Conservation (phyloP, 2,113 vertebrate species). For the Ptychochromis oligacanthus region DNA sequence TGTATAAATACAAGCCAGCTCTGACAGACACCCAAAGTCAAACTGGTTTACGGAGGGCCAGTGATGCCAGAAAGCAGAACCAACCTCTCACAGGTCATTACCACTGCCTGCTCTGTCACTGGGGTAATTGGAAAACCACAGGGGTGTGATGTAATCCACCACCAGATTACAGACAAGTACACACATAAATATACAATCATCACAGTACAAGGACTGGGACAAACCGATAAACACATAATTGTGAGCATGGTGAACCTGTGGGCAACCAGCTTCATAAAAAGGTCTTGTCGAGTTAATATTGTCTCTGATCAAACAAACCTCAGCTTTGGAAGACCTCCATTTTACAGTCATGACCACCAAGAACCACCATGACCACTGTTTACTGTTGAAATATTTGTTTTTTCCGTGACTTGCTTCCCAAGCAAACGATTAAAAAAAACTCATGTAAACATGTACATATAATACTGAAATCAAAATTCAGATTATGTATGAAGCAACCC, state of each 20-base stretch:
- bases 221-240: constrained; percentile 46
- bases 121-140: constrained; percentile 64
- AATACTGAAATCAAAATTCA: neutral
- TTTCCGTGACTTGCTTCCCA: neutral
- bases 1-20: constrained; percentile 73
- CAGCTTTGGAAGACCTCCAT: neutral
- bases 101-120: constrained; percentile 57
- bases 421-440: neutral
- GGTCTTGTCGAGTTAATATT: constrained; percentile 14
- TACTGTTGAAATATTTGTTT: neutral
- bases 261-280: neutral
- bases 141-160: constrained; percentile 72
- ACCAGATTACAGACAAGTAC: constrained; percentile 54
- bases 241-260: constrained; percentile 27
- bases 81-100: constrained; percentile 72
- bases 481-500: neutral
- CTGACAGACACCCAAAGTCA: constrained; percentile 77
- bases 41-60: constrained; percentile 69
- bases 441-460: neutral
- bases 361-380: neutral
- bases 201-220: constrained; percentile 32
- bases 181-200: constrained; percentile 67
- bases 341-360: neutral
- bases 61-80: constrained; percentile 64
- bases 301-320: constrained; percentile 15